phyloP scores from a whole-genome alignment of 2,113 vertebrate genomes.

The Urocitellus parryii region DNA sequence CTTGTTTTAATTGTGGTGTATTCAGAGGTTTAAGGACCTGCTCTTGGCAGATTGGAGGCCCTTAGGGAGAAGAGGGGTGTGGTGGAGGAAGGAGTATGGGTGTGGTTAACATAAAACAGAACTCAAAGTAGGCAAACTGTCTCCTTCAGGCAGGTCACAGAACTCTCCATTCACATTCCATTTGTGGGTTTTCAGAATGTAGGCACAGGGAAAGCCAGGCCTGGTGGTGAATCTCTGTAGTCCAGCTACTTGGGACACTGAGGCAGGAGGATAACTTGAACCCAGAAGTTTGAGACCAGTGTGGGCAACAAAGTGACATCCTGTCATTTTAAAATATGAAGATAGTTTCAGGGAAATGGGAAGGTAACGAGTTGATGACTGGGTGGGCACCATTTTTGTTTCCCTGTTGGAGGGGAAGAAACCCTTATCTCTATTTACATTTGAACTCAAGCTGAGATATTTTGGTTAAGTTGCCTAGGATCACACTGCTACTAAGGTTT shows the following conservation, averaged over 20 bases:
- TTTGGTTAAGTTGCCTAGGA: not conserved
- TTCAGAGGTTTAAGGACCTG: not conserved
- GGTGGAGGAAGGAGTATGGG: not conserved
- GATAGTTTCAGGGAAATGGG: not conserved
- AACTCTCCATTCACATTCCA: not conserved
- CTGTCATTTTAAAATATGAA: not conserved
- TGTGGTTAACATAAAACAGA: not conserved
- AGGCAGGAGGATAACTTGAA: not conserved
- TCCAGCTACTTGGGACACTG: not conserved
- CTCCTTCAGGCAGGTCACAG: not conserved
- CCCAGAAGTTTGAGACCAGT: not conserved
- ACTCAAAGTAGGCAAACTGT: not conserved
- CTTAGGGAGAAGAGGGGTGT: not conserved
- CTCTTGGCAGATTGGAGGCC: not conserved
- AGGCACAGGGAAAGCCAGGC: not conserved
- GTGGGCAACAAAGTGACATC: no score
- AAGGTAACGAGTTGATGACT: not conserved
- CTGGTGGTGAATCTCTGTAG: not conserved
- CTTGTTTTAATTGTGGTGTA: not conserved
- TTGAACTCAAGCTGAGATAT: not conserved
- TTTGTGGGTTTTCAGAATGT: not conserved
- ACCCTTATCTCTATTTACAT: not conserved
- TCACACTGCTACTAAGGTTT: no score
- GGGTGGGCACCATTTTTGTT: not conserved
- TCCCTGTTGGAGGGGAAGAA: not conserved